Base-by-base conservation (phyloP, 2,888 invertebrate genomes). In the Deilephila elpenor region DNA sequence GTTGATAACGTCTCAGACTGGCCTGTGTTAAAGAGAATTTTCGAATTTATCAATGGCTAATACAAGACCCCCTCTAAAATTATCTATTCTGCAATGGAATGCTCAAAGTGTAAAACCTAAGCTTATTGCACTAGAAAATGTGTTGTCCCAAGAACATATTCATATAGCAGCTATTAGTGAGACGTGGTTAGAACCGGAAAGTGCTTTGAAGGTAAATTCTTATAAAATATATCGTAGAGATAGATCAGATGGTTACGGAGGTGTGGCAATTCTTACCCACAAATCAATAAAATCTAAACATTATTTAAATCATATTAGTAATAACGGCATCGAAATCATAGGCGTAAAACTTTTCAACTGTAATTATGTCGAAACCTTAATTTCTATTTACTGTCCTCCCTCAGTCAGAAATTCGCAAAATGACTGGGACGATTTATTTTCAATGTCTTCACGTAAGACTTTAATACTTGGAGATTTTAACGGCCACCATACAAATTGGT, bases 71-170 rank as follows among this genome's bases (percentile, higher is more conserved):
- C 74, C 74, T 75, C 76, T 78, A 74, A 72, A 75, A 75, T 74
- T 73, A n/a, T 71, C 61, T 70, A 74, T 70, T 7, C 51, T 78
- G 0, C 80, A 83, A 59, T 82, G 82, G 83, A 83, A 83, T 61
- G 70, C 75, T 2, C 81, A 78, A 71, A 83, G 83, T 72, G 8
- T 83, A 2, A 74, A 73, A 62, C 81, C 81, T n/a, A 83, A 83
- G 64, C 14, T 56, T 7, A 4, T 34, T 53, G 32, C 29, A 0
- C 76, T 83, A 8, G 79, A 79, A 72, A 3, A 37, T 1, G 32
- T 82, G 3, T 70, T 83, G 25, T 25, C 19, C 8, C 74, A 77
- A 62, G 77, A 81, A 74, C 81, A 80, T 59, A 74, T 81, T 2
- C 80, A 82, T 60, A 78, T 83, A 32, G 81, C 80, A 0, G 67